Evolutionary conservation across 2,888 invertebrate species (phyloP).

Genomic region (Silvanus unidentatus): DNA sequence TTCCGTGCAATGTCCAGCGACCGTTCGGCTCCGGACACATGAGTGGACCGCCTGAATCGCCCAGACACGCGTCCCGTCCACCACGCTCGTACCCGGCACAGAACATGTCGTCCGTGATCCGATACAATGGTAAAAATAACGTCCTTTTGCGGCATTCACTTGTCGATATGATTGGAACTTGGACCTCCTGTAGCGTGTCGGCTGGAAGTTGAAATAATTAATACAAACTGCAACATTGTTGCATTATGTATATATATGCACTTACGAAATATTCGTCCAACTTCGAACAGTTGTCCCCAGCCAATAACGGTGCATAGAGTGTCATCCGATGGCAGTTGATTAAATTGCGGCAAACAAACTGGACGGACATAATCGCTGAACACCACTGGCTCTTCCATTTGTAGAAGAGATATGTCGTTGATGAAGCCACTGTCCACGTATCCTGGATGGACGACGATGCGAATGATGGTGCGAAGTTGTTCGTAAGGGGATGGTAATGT

Average conservation of each 20-base stretch:
- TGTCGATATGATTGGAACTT: conserved; percentile 72
- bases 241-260: conserved; percentile 12
- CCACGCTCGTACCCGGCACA: conserved; percentile 76
- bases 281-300: conserved; percentile 76
- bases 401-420: conserved; percentile 69
- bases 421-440: conserved; percentile 72
- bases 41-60: conserved; percentile 74
- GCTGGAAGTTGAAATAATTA: too few relatives aligned
- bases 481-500: conserved; percentile 72
- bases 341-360: conserved; percentile 58
- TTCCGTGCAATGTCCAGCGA: conserved; percentile 42
- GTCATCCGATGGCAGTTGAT: conserved; percentile 57
- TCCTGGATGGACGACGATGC: conserved; percentile 64
- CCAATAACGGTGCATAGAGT: conserved; percentile 71
- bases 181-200: conserved; percentile 76
- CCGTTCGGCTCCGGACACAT: conserved; percentile 63
- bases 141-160: conserved; percentile 70
- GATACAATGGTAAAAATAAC: conserved; percentile 66
- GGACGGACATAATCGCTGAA: conserved; percentile 61
- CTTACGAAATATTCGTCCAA: conserved; percentile 76
- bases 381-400: conserved; percentile 54
- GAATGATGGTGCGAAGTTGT: conserved; percentile 59
- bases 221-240: conserved; percentile 1
- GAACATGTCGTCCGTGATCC: conserved; percentile 75
- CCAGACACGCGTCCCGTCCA: conserved; percentile 73